Base-by-base conservation (phyloP, 2,113 vertebrate species). In the Alethe diademata region DNA sequence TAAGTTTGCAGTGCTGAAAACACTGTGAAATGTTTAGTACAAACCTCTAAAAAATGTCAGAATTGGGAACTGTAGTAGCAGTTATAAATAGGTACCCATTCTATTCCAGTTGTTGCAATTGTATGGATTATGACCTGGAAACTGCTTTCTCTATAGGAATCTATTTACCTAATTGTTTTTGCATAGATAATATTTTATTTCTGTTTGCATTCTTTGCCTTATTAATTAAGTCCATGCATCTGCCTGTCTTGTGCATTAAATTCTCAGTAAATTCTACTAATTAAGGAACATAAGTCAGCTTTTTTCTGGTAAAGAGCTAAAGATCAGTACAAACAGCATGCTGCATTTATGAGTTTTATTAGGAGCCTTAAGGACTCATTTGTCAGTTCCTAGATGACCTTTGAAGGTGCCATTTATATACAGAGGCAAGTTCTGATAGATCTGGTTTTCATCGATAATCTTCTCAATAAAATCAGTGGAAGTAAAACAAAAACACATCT, bases 181-280 rank as follows among this genome's bases (percentile, higher is more conserved):
- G 61, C 69, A n/a, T 69, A 88, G 71, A 12, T 94, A 88, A 45
- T 94, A 48, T 60, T 85, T 96, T 89, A 75, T 75, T 84, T 91
- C 26, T 82, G 28, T 65, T 81, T 79, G 25, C 36, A 50, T 90
- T 80, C 31, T 85, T 90, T 93, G 40, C 45, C 66, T 81, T 85
- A 74, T 83, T 92, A 88, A 90, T 86, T 67, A 70, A 88, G 65
- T 75, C 51, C 43, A 66, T 88, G 60, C 17, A 74, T 90, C 61
- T 92, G 20, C 35, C 43, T 88, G 35, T 86, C 65, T 31, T 43
- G 4, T 53, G 35, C 42, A 51, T 80, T 86, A 91, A 81, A 91
- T 70, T 84, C 57, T 78, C 42, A 6, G 22, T 88, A 90, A 88
- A 84, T 67, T 91, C 69, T 86, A 14, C 60, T 92, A 78, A 86